These are phyloP conservation scores for Pangasius macronema DNA, from an alignment of 2,797 vertebrate species.

Conservation along the genomic window DNA sequence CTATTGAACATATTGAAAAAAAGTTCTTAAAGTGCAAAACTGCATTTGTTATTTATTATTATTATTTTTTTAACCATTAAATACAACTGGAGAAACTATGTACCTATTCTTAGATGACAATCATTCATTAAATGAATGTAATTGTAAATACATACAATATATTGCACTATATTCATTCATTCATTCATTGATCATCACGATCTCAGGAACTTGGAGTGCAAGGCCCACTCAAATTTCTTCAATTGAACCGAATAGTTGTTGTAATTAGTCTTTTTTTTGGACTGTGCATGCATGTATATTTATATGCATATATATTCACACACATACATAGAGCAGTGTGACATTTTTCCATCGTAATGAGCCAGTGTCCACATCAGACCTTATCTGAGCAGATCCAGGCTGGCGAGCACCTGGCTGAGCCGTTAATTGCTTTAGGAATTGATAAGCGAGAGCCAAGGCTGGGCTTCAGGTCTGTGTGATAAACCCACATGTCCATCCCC, in stretches of 20 bases:
- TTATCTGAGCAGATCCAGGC: conserved; percentile 65
- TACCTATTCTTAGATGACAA: neutral
- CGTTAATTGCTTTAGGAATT: conserved; percentile 73
- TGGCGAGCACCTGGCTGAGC: conserved; percentile 62
- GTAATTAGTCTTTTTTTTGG: neutral
- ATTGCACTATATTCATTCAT: neutral
- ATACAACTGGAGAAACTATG: neutral
- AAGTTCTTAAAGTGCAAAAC: neutral
- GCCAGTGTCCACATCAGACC: conserved; percentile 59
- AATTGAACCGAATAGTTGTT: neutral
- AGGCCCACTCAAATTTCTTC: no score
- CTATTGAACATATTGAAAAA: neutral
- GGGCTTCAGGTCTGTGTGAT: conserved; percentile 66
- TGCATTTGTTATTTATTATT: neutral
- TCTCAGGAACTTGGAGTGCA: neutral
- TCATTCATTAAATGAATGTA: neutral
- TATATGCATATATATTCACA: conserved; percentile 40
- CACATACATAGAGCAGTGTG: conserved; percentile 51
- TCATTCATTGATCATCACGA: neutral
- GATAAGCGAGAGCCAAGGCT: conserved; percentile 62
- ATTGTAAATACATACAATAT: neutral
- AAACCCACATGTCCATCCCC: conserved; percentile 69
- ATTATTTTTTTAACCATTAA: neutral
- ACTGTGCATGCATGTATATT: neutral
- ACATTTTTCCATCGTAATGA: conserved; percentile 65